These are phyloP conservation scores for Lophius piscatorius DNA, from an alignment of 2,113 vertebrate species.

Conservation along the genomic window DNA sequence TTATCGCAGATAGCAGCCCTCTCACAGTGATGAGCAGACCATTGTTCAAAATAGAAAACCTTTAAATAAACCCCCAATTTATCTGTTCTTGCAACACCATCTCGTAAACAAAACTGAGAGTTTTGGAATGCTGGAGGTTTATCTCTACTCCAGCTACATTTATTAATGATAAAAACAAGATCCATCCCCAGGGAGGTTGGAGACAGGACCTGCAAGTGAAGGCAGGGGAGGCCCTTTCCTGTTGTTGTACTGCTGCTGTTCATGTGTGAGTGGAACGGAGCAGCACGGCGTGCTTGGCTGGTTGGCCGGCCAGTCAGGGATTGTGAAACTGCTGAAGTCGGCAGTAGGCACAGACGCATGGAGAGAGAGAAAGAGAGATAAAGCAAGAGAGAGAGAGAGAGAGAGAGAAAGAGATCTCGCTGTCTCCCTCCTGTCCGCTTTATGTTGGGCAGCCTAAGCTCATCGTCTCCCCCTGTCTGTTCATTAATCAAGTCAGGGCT, in stretches of 20 bases:
- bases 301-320: constrained; percentile 64
- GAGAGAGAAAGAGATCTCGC: constrained; percentile 59
- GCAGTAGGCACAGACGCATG: constrained; percentile 72
- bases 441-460: constrained; percentile 55
- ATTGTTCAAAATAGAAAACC: constrained; percentile 79
- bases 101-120: constrained; percentile 74
- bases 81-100: constrained; percentile 77
- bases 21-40: constrained; percentile 51
- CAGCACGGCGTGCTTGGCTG: constrained; percentile 62
- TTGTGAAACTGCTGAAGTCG: constrained; percentile 84
- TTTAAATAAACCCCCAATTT: constrained; percentile 77
- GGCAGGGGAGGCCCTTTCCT: constrained; percentile 75
- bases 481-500: constrained; percentile 68
- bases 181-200: constrained; percentile 68
- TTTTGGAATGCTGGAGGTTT: constrained; percentile 81
- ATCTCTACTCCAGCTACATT: constrained; percentile 70
- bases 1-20: constrained; percentile 13
- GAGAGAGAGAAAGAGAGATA: constrained; percentile 38
- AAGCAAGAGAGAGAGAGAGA: constrained; percentile 35
- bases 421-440: constrained; percentile 81
- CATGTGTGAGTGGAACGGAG: constrained; percentile 69
- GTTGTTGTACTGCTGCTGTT: constrained; percentile 69
- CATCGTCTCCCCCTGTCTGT: constrained; percentile 44
- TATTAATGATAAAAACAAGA: constrained; percentile 77
- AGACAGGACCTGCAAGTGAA: constrained; percentile 73